phyloP scores from a whole-genome alignment of 2,888 invertebrate genomes.

The Xestia c-nigrum region DNA sequence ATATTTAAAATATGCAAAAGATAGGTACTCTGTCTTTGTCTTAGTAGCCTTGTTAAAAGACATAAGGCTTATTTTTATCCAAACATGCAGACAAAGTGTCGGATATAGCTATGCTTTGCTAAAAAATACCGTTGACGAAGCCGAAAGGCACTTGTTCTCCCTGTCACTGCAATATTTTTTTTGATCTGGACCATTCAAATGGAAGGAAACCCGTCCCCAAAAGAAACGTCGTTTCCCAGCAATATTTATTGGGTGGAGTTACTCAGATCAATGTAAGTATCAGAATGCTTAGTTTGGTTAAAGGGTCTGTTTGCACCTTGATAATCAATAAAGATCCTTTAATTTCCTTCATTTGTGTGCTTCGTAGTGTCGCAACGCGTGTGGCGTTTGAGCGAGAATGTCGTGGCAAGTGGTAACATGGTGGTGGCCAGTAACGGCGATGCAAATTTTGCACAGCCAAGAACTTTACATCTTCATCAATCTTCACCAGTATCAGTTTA shows the following conservation, averaged over 20 bases:
- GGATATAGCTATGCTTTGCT: no score
- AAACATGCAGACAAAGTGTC: neutral
- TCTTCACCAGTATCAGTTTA: neutral
- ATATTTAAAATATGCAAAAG: neutral
- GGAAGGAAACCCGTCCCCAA: no score
- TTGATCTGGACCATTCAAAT: no score
- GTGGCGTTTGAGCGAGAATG: neutral
- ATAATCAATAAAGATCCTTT: neutral
- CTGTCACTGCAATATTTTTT: no score
- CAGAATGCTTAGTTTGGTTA: no score
- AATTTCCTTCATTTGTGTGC: neutral
- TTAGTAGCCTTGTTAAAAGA: neutral
- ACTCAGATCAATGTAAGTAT: no score
- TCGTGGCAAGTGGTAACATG: neutral
- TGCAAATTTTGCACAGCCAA: conserved; percentile 1
- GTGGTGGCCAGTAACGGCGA: neutral
- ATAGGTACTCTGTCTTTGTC: neutral
- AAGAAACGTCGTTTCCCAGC: no score
- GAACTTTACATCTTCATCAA: neutral
- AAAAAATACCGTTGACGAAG: no score
- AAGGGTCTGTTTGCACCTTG: no score
- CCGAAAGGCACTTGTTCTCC: no score
- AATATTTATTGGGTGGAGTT: no score
- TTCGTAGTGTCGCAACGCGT: neutral
- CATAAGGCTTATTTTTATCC: neutral